Evolutionary conservation across 2,888 invertebrate species (phyloP).

Genomic region (Isotomurus palustris): DNA sequence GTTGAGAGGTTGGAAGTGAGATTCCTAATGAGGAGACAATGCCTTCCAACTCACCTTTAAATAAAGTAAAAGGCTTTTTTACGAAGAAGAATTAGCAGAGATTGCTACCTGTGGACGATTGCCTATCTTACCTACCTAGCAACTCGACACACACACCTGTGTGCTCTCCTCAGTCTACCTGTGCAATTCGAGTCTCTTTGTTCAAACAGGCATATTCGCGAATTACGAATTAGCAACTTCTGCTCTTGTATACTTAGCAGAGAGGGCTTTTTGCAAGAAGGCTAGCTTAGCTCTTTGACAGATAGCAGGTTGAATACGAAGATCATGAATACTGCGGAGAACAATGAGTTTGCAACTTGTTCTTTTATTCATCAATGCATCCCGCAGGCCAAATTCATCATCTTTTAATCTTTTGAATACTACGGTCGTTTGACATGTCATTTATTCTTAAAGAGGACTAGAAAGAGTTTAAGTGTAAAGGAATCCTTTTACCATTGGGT

Average conservation of each 20-base stretch:
- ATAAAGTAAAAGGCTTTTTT: background rate
- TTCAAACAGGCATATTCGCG: background rate
- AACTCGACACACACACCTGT: background rate
- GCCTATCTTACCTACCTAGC: background rate
- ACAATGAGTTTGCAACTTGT: no score
- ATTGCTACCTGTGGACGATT: no score
- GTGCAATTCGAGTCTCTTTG: background rate
- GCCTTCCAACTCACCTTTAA: constrained; percentile 6
- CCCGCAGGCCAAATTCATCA: no score
- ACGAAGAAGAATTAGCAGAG: no score
- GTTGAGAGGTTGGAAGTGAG: constrained; percentile 1
- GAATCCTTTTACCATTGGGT: no score
- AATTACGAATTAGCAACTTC: background rate
- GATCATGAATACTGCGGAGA: no score
- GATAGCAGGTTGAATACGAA: background rate
- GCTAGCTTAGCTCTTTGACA: background rate
- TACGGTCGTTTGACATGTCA: no score
- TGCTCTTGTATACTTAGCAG: background rate
- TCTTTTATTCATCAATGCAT: no score
- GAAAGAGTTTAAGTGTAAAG: no score
- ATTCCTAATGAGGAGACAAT: constrained; percentile 2
- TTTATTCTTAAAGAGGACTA: no score
- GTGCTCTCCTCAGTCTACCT: background rate
- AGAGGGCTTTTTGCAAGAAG: background rate
- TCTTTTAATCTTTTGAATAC: no score